Evolutionary conservation across 2,797 vertebrate genomes (phyloP).

Genomic region (Cossypha niveicapilla): DNA sequence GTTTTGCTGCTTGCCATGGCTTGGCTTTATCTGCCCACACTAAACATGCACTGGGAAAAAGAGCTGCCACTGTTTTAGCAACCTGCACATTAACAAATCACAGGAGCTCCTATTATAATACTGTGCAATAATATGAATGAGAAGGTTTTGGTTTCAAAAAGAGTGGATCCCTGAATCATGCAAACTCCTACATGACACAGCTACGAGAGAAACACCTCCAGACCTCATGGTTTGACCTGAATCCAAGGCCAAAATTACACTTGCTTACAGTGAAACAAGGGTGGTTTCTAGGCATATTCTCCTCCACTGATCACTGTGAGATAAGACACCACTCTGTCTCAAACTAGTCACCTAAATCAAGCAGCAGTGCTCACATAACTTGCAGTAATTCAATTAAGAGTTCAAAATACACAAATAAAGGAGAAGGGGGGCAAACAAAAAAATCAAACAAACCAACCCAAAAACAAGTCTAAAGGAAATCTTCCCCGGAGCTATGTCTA

Average conservation of each 20-base stretch:
- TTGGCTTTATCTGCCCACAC: background rate
- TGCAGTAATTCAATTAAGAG: background rate
- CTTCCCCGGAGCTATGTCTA: background rate
- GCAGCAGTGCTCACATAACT: background rate
- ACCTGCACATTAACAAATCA: background rate
- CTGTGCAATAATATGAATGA: background rate
- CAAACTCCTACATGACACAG: background rate
- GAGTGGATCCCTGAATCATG: background rate
- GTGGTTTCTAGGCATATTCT: background rate
- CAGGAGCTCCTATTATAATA: background rate
- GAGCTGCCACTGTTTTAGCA: background rate
- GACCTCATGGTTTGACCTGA: background rate
- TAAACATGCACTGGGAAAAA: background rate
- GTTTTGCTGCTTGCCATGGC: background rate
- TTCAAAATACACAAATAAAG: background rate
- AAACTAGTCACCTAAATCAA: background rate
- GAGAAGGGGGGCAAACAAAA: background rate
- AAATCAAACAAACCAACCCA: background rate
- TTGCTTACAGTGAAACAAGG: background rate
- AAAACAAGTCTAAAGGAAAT: background rate
- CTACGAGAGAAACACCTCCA: background rate
- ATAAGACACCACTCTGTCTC: background rate
- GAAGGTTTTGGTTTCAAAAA: background rate
- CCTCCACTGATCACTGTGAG: background rate
- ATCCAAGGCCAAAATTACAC: background rate